Evolutionary conservation across 1,140 invertebrate genomes (phyloP).

Genomic region (Magallana gigas): DNA sequence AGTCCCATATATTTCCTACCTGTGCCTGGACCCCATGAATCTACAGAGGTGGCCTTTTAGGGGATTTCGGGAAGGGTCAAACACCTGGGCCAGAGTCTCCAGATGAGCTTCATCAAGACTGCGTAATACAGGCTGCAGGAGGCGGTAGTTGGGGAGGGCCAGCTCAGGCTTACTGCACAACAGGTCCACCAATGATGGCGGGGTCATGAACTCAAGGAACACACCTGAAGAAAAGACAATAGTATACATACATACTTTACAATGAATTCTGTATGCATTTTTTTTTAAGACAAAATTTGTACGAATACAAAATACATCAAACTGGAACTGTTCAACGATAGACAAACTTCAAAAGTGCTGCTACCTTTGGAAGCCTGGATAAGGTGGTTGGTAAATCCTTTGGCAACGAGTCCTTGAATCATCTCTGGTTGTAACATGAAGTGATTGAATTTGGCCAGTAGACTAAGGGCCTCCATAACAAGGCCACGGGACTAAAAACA

Average conservation of each 20-base stretch:
- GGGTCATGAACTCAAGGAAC: conserved; percentile 65
- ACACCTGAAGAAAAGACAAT: conserved; percentile 55
- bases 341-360: no score
- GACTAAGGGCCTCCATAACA: conserved; percentile 76
- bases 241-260: no score
- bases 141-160: conserved; percentile 65
- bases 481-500: conserved; percentile 69
- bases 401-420: conserved; percentile 68
- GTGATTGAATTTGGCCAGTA: conserved; percentile 82
- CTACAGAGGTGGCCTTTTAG: conserved; percentile 64
- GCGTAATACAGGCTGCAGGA: conserved; percentile 65
- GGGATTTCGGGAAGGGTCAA: conserved; percentile 74
- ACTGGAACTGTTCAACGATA: no score
- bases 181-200: conserved; percentile 66
- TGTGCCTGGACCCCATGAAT: conserved; percentile 39
- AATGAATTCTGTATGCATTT: no score
- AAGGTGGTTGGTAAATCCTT: conserved; percentile 71
- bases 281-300: no score
- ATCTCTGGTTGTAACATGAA: conserved; percentile 82
- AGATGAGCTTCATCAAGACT: conserved; percentile 64
- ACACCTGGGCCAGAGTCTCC: conserved; percentile 70
- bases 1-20: background rate
- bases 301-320: no score
- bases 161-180: conserved; percentile 72
- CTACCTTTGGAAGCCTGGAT: conserved; percentile 67